Evolutionary conservation across 2,113 vertebrate genomes (phyloP).

Genomic region (Nycticorax nycticorax): DNA sequence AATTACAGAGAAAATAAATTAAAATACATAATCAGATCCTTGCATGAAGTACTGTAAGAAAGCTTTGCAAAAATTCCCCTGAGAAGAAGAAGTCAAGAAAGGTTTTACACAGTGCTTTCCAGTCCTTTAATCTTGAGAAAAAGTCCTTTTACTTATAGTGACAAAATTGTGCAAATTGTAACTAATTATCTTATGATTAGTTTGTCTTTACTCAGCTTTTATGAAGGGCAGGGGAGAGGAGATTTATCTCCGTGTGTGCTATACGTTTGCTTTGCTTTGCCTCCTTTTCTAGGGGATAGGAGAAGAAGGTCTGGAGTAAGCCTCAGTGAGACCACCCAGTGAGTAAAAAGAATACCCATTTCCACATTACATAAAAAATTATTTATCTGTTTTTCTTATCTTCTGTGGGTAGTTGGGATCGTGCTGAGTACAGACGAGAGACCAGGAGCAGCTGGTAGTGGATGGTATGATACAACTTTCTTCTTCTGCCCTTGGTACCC

Average conservation of each 20-base stretch:
- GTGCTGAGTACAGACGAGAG: background rate
- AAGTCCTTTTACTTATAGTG: background rate
- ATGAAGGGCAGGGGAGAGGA: background rate
- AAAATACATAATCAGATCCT: conserved; percentile 47
- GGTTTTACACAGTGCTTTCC: background rate
- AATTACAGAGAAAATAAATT: conserved; percentile 51
- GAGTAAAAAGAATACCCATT: background rate
- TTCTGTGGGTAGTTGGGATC: background rate
- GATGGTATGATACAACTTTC: background rate
- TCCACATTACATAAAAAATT: background rate
- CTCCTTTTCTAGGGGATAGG: background rate
- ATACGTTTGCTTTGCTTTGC: background rate
- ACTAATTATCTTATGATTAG: background rate
- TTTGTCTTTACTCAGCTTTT: background rate
- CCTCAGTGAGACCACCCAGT: background rate
- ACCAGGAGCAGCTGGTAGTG: background rate
- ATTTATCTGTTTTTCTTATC: background rate
- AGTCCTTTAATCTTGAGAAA: conserved; percentile 23
- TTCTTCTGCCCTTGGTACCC: background rate
- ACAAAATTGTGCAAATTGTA: conserved; percentile 48
- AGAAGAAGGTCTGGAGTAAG: background rate
- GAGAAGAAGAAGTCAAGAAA: conserved; percentile 28
- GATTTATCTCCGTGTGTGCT: background rate
- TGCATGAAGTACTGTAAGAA: background rate
- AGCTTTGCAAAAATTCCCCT: conserved; percentile 37